Percentiles rank a stretch among this genome's conserved stretches.
phyloP scores from a whole-genome alignment of 2,888 invertebrate species.

The Odontocolon sp. region DNA sequence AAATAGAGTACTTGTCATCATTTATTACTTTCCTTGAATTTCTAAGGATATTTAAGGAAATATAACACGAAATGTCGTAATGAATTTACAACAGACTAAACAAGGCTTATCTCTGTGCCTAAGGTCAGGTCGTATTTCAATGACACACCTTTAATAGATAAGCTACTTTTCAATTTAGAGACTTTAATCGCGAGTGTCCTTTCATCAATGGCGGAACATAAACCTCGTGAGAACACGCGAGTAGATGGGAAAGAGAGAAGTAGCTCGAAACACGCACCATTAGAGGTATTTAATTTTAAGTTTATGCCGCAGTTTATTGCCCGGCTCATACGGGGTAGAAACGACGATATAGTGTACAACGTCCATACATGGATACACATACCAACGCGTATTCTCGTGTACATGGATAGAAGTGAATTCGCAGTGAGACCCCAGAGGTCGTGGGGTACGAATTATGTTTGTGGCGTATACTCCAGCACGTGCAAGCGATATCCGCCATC shows the following conservation, averaged over 20 bases:
- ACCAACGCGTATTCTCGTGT: background rate
- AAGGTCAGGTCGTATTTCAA: background rate
- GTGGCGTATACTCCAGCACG: conserved; percentile 30
- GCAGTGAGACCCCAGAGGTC: conserved; percentile 16
- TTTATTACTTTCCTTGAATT: too few relatives aligned
- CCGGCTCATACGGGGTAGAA: conserved; percentile 11
- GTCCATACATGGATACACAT: background rate
- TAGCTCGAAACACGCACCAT: conserved; percentile 58
- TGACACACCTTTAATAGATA: background rate
- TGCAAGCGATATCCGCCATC: conserved; percentile 41
- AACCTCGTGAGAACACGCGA: conserved; percentile 34
- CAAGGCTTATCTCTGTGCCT: background rate
- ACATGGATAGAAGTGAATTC: background rate
- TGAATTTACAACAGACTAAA: too few relatives aligned
- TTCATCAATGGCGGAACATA: background rate
- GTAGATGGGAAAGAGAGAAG: conserved; percentile 55
- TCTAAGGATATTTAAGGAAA: too few relatives aligned
- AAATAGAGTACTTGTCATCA: too few relatives aligned
- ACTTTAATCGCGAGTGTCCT: conserved; percentile 4
- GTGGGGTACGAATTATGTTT: conserved; percentile 38
- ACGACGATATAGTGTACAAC: background rate
- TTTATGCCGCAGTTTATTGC: conserved; percentile 67
- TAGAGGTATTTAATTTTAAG: conserved; percentile 71
- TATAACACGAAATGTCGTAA: too few relatives aligned
- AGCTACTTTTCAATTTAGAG: background rate